Conservation (phyloP, 2,797 vertebrate genomes). For the Enteromius viviparus region DNA sequence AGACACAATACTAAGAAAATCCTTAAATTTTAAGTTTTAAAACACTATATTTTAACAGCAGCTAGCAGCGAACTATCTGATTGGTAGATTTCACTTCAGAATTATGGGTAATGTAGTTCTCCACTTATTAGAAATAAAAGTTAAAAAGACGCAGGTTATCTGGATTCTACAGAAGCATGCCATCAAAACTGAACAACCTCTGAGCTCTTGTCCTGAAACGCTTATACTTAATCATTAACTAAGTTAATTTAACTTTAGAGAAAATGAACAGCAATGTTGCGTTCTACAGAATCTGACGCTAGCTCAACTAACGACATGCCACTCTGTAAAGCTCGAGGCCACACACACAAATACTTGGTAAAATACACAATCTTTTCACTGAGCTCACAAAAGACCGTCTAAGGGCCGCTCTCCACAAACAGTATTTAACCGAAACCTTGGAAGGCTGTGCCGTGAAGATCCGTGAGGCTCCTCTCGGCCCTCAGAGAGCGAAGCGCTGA, state of each 20-base stretch:
- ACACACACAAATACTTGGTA: not conserved
- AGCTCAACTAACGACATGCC: not conserved
- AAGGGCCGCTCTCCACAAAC: not conserved
- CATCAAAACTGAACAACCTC: no score
- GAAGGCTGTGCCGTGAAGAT: not conserved
- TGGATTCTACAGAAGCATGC: not conserved
- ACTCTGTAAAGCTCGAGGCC: not conserved
- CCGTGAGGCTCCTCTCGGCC: not conserved
- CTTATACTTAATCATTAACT: no score
- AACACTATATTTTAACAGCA: not conserved
- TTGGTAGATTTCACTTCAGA: not conserved
- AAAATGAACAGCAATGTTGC: not conserved
- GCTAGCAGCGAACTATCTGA: not conserved
- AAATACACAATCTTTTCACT: not conserved
- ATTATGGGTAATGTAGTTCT: constrained; percentile 19
- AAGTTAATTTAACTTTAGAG: not conserved
- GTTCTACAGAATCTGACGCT: not conserved
- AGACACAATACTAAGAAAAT: not conserved
- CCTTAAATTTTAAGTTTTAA: not conserved
- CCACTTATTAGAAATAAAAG: not conserved
- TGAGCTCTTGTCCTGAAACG: no score
- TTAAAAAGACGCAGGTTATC: no score
- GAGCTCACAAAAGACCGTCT: not conserved
- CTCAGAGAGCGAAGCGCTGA: not conserved
- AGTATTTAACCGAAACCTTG: not conserved